Percentiles rank a stretch among this genome's conserved stretches.
phyloP scores from a whole-genome alignment of 1,140 invertebrate genomes.

The Drosophila mayri region DNA sequence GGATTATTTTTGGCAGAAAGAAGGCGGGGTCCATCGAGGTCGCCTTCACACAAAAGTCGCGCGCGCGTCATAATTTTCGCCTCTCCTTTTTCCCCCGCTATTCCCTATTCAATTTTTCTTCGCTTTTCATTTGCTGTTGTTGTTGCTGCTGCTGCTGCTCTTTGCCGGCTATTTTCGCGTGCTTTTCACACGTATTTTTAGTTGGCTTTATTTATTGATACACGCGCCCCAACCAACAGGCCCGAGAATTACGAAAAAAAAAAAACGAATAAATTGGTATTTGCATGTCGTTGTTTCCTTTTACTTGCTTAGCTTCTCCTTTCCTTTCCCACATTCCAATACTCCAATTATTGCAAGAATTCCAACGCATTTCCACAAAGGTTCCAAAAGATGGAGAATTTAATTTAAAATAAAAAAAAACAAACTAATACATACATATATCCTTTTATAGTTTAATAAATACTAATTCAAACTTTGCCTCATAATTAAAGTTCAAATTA shows the following conservation, averaged over 20 bases:
- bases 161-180: constrained; percentile 54
- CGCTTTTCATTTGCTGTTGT: constrained; percentile 13
- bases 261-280: constrained; percentile 23
- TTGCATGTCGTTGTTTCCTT: constrained; percentile 20
- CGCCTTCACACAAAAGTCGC: constrained; percentile 33
- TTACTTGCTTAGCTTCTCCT: background rate
- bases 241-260: constrained; percentile 12
- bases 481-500: background rate
- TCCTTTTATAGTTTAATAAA: background rate
- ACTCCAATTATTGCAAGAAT: background rate
- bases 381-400: too few species aligned
- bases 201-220: constrained; percentile 75
- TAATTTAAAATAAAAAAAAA: too few species aligned
- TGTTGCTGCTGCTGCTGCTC: constrained; percentile 11
- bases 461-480: background rate
- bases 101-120: background rate
- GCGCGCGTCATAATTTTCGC: constrained; percentile 41
- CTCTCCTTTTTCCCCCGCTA: background rate
- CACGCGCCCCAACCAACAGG: constrained; percentile 52
- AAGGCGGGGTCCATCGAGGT: constrained; percentile 32
- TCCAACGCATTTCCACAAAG: too few species aligned
- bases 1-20: constrained; percentile 49
- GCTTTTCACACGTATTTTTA: constrained; percentile 68
- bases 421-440: too few species aligned
- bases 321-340: background rate